A percentile compares a stretch with the other conserved stretches of the same genome.
These are phyloP conservation scores for Macaria liturata DNA, from an alignment of 2,888 invertebrate species.

Conservation along the genomic window DNA sequence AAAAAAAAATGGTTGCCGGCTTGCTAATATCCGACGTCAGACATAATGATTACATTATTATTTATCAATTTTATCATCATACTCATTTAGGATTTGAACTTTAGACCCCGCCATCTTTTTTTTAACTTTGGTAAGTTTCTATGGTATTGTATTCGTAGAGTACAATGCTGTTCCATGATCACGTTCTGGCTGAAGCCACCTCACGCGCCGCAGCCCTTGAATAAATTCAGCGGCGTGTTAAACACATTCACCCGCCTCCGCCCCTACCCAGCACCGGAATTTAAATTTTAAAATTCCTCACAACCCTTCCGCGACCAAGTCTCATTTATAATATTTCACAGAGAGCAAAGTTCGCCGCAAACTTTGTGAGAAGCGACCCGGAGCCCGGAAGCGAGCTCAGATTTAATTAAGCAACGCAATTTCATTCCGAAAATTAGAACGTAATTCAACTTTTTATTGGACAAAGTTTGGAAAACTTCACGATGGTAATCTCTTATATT, in stretches of 20 bases:
- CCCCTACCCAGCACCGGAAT: slow-evolving; percentile 6
- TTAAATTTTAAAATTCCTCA: slow-evolving; percentile 22
- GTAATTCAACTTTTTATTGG: slow-evolving; percentile 19
- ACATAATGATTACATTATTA: too few species aligned
- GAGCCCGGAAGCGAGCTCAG: slow-evolving; percentile 16
- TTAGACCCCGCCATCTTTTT: too few species aligned
- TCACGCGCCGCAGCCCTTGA: slow-evolving; percentile 6
- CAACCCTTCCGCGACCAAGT: slow-evolving; percentile 12
- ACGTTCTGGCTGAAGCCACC: slow-evolving; percentile 11
- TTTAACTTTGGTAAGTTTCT: neutral
- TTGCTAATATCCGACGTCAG: too few species aligned
- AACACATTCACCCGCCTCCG: slow-evolving; percentile 13
- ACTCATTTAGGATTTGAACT: too few species aligned
- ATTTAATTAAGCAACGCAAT: slow-evolving; percentile 33
- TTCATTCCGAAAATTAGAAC: slow-evolving; percentile 24
- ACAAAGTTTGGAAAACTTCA: slow-evolving; percentile 16
- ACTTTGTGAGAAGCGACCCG: slow-evolving; percentile 21
- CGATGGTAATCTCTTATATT: slow-evolving; percentile 4
- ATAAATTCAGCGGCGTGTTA: slow-evolving; percentile 18
- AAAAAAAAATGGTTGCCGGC: too few species aligned
- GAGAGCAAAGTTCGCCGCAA: slow-evolving; percentile 18
- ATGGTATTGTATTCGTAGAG: neutral
- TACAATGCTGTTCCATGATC: slow-evolving; percentile 11
- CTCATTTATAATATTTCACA: slow-evolving; percentile 19
- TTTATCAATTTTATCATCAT: too few species aligned